phyloP scores from a whole-genome alignment of 1,140 invertebrate genomes.

The Temnothorax nylanderi region DNA sequence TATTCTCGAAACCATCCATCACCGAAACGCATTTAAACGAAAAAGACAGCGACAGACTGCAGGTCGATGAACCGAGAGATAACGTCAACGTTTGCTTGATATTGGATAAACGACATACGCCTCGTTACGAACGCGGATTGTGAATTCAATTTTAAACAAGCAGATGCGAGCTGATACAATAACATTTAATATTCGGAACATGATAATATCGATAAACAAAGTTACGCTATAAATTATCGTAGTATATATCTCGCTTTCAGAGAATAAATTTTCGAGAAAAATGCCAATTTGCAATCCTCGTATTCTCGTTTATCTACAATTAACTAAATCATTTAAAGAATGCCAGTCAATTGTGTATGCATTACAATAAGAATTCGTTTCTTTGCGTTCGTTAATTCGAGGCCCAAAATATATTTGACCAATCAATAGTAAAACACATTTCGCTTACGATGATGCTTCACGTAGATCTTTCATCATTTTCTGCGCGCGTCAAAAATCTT shows the following conservation, averaged over 20 bases:
- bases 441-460: not conserved
- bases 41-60: constrained; percentile 45
- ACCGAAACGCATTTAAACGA: constrained; percentile 56
- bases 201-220: constrained; percentile 13
- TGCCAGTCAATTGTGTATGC: not conserved
- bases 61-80: constrained; percentile 41
- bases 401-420: not conserved
- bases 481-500: constrained; percentile 48
- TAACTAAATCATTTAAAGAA: not conserved
- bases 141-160: constrained; percentile 36
- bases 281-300: not conserved
- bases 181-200: constrained; percentile 13
- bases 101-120: constrained; percentile 40
- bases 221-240: not conserved
- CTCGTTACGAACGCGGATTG: constrained; percentile 47
- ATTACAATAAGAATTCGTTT: not conserved
- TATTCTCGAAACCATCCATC: constrained; percentile 54
- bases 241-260: not conserved
- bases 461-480: not conserved
- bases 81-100: constrained; percentile 50
- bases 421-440: not conserved
- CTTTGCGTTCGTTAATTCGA: not conserved
- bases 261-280: constrained; percentile 8
- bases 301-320: not conserved
- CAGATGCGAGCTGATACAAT: constrained; percentile 3